Conservation (phyloP, 2,888 invertebrate species). For the Polydesmus complanatus region DNA sequence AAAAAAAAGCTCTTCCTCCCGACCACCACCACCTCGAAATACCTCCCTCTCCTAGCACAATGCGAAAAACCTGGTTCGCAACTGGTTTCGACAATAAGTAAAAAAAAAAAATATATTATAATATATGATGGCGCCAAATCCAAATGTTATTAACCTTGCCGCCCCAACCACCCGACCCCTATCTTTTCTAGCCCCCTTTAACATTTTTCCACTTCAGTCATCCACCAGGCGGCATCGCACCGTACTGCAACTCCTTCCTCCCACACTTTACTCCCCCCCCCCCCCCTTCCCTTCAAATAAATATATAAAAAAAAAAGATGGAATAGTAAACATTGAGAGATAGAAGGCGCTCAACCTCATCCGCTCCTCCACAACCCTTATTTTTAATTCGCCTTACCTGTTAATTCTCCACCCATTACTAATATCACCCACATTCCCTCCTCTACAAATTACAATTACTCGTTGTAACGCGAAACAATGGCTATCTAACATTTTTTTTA, state of each 20-base stretch:
- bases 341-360: neutral
- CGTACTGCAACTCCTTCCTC: no score
- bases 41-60: neutral
- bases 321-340: neutral
- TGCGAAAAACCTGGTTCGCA: neutral
- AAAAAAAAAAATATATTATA: neutral
- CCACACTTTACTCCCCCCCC: neutral
- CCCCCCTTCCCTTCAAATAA: neutral
- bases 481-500: no score
- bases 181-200: no score
- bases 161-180: no score
- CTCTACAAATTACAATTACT: no score
- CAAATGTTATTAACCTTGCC: neutral
- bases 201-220: no score
- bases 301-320: neutral
- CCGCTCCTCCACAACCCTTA: neutral
- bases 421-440: no score
- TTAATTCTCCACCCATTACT: neutral
- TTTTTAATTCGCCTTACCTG: neutral
- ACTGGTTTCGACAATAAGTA: neutral
- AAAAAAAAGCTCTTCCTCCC: neutral
- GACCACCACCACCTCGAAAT: neutral
- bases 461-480: no score
- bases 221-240: no score
- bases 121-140: neutral